Base-by-base conservation (phyloP, 2,888 invertebrate genomes). In the Andrena haemorrhoa region DNA sequence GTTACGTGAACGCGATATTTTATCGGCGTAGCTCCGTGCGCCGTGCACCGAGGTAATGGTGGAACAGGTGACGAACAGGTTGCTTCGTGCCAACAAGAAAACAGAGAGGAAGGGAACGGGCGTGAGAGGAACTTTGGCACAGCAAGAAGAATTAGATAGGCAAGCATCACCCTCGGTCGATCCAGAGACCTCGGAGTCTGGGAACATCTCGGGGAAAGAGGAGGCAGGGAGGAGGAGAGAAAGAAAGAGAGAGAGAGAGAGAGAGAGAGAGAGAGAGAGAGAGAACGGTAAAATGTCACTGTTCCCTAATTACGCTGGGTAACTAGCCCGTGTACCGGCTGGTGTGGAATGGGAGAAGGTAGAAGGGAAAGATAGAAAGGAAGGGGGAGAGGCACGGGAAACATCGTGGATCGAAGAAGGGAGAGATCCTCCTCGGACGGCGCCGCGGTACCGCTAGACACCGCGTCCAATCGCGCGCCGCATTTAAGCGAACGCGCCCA, bases 221-320 rank as follows among this genome's bases (percentile, higher is more conserved):
- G 71, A 33, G 41, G 33, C 8, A 33, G 53, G 61, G 8, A 64
- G 35, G 7, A 29, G 53, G 23, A 47, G 65, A 16, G 49, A 53
- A 7, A 35, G 47, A 64, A 35, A 61, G 49, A 53, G 63, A 77
- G 33, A 47, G 41, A 69, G 70, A 71, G 60, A 41, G 23, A 66
- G 75, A 70, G 1, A 33, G 60, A 70, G 76, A 73, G 71, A 61
- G 72, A 77, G 20, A 56, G 12, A 78, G 41, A 58, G 64, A 84
- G 87, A 86, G 89, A 92, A 92, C 91, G 92, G 92, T 92, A 92
- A 91, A 92, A 90, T 90, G 91, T 92, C 91, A 91, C 91, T 91
- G 90, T 91, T 92, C 81, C 90, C 90, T 91, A 91, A 91, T 92
- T 91, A 90, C 90, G 84, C 58, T 83, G 76, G 86, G 90, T 91